Base-by-base conservation (phyloP, 2,797 vertebrate species). In the Rousettus madagascariensis region DNA sequence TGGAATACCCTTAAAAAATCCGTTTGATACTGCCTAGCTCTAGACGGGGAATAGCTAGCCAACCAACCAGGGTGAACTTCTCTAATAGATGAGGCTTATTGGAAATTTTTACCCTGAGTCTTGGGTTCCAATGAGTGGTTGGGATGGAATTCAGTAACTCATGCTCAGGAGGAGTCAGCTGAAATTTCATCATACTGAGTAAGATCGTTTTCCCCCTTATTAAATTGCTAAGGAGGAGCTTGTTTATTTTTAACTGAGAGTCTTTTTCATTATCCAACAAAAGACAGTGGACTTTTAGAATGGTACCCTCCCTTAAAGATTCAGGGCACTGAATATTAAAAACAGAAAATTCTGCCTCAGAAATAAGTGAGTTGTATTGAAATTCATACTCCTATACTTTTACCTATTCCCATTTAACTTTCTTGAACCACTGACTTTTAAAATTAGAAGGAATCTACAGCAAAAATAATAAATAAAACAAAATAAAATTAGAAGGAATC, bases 221-320 rank as follows among this genome's bases (percentile, higher is more conserved):
- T 84, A 90, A 94, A 75, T n/a, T 87, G n/a, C 72, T 79, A 78
- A 90, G 28, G 22, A 87, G 43, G 19, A 84, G 13, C 13, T 65
- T 43, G 8, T 93, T 96, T 95, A 38, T 84, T 95, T 94, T 77
- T 93, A 86, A 84, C 57, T 74, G 65, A 53, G 38, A 85, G 26
- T 91, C n/a, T 53, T 97, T 79, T 94, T 82, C 16, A 79, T 74
- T 61, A 90, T 57, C 12, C 19, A 71, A 41, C 12, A 72, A n/a
- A 66, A 91, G 57, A 91, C 30, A 28, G 24, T 22, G 66, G 57
- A 82, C 46, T 13, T 85, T 95, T 77, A 87, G 57, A 94, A 78
- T 61, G 36, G 33, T 69, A 33, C 26, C 83, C 9, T 88, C 28
- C 6, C 53, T 85, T 30, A n/a, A 92, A 79, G 57, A 82, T 83